Evolutionary conservation across 2,888 invertebrate genomes (phyloP), one percentile per base, ranked within the genome.

Genomic region (Sturmia bella): DNA sequence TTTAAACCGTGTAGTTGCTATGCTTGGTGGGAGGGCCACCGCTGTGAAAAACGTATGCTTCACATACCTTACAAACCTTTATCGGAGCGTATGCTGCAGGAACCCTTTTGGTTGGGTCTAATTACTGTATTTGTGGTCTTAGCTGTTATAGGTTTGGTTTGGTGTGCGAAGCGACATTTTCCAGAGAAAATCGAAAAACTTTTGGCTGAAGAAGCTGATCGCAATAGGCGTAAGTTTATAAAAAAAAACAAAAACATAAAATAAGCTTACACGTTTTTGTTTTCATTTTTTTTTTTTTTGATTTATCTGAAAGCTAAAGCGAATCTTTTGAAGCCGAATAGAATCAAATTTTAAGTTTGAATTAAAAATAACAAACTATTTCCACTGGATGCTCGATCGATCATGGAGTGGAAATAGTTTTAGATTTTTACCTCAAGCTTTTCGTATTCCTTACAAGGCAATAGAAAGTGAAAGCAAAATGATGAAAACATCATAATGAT

Each of bases 51-150:
- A 66, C 91, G 93, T 50, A 94, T 94, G 91, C 92, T 94, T 84
- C 93, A 94, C 86, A 94, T 95, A 78, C 94, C 94, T 0, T 94
- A 93, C 89, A 94, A 94, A 85, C 94, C 94, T 4, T 91, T 96
- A 17, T 95, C 96, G 11, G 94, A 96, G 85, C 92, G 96, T 27
- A 95, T 97, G 95, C 92, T 97, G 37, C 95, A 96, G 86, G 96
- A 97, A 89, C 97, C 97, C 0, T 97, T 97, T 90, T 97, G 97
- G 97, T 92, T 97, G 52, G 97, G 97, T 0, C 92, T 97, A 45
- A 95, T 97, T 89, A 96, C 96, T 0, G 96, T 97, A 0, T 94
- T 95, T 86, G 93, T 95, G 11, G 96, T 97, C 0, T 92, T 97
- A 86, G 94, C 94, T 64, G 92, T 95, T 83, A 95, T 96, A 84